phyloP scores from a whole-genome alignment of 2,113 vertebrate species.

The Cettia cetti region DNA sequence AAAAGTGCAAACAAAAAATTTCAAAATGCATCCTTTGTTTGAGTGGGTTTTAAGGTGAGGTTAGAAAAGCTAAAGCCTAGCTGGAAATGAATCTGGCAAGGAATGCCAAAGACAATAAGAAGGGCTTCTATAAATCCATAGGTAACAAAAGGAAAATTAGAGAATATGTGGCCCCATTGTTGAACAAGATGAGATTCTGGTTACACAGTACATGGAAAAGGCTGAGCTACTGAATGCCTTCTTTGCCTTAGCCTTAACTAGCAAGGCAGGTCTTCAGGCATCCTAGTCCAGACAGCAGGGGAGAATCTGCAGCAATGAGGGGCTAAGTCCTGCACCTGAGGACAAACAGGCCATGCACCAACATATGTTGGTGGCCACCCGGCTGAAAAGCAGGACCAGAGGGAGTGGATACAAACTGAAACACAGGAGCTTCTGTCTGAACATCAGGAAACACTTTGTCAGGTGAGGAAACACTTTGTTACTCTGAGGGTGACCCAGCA shows the following conservation, averaged over 20 bases:
- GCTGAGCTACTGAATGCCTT: not conserved
- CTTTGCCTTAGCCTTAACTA: not conserved
- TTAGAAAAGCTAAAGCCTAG: not conserved
- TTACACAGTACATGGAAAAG: not conserved
- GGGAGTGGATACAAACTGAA: not conserved
- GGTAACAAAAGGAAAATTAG: not conserved
- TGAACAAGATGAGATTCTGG: not conserved
- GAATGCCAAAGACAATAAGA: not conserved
- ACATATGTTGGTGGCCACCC: not conserved
- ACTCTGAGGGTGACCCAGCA: not conserved
- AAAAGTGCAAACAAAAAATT: not conserved
- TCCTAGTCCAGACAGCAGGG: not conserved
- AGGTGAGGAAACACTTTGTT: not conserved
- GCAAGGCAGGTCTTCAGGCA: not conserved
- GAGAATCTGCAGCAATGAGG: not conserved
- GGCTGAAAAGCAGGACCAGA: not conserved
- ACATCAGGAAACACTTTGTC: no score
- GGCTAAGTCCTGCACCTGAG: not conserved
- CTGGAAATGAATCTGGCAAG: not conserved
- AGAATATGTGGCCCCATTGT: not conserved
- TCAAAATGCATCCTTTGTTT: not conserved
- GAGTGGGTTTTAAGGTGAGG: not conserved
- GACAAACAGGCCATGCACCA: accelerated
- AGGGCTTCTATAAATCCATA: not conserved
- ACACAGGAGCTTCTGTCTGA: not conserved